Evolutionary conservation across 2,113 vertebrate genomes (phyloP).

Genomic region (Cephalopholis sonnerati): DNA sequence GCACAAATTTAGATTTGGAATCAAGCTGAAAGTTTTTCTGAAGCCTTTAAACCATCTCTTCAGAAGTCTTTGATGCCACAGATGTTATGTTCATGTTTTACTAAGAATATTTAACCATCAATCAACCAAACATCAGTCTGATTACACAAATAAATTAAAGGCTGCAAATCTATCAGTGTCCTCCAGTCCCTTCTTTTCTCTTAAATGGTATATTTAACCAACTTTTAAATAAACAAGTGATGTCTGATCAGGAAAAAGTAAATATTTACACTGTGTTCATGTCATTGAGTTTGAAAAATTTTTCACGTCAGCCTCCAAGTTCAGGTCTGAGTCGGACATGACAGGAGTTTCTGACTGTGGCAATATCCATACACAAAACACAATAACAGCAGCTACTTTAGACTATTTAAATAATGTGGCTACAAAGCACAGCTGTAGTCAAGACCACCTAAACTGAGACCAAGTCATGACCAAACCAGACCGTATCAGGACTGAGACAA

Average conservation of each 20-base stretch:
- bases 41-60: neutral
- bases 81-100: neutral
- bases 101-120: neutral
- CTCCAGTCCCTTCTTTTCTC: neutral
- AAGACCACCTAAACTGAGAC: no score
- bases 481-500: no score
- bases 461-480: no score
- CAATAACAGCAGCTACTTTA: neutral
- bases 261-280: neutral
- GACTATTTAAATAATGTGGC: neutral
- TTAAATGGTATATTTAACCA: neutral
- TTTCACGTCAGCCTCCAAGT: neutral
- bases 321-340: neutral
- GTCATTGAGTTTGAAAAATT: neutral
- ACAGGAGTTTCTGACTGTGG: neutral
- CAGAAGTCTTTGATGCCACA: slow-evolving; percentile 5
- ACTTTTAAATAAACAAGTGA: neutral
- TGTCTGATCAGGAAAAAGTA: neutral
- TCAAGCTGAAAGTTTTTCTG: neutral
- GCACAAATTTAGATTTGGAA: neutral
- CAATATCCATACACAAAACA: neutral
- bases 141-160: neutral
- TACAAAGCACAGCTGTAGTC: neutral
- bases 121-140: neutral
- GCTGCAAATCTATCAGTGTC: neutral